Evolutionary conservation across 2,113 vertebrate species (phyloP).

Genomic region (Ictalurus punctatus): DNA sequence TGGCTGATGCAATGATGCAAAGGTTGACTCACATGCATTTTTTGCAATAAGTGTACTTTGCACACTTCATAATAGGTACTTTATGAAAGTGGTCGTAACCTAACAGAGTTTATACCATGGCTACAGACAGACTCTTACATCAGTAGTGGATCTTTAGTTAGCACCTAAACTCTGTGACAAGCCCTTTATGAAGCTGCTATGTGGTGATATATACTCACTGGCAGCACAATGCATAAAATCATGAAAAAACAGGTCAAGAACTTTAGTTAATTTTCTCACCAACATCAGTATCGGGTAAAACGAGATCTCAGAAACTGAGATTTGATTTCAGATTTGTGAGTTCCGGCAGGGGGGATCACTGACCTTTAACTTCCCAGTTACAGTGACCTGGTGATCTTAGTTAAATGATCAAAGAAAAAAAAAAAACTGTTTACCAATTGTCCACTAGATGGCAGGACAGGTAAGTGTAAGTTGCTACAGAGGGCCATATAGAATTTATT

Average conservation of each 20-base stretch:
- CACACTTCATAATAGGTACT: neutral
- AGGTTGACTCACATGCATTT: neutral
- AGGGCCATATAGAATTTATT: constrained; percentile 5
- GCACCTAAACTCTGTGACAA: neutral
- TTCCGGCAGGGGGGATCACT: too few relatives aligned
- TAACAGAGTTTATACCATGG: neutral
- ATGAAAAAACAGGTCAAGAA: neutral
- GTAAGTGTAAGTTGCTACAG: neutral
- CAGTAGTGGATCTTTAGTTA: neutral
- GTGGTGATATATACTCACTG: neutral
- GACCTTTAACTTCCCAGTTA: neutral
- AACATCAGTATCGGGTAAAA: neutral
- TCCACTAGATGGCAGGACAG: constrained; percentile 53
- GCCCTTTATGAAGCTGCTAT: neutral
- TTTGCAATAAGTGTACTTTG: neutral
- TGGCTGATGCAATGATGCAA: neutral
- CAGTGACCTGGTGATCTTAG: neutral
- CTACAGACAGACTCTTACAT: neutral
- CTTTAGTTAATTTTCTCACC: neutral
- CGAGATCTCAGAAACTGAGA: neutral
- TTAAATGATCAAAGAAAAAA: neutral
- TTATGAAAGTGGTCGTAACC: neutral
- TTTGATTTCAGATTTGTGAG: neutral
- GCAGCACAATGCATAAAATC: neutral
- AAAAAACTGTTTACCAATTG: neutral